phyloP scores from a whole-genome alignment of 1,140 invertebrate genomes.

The Zaprionus tsacasi region DNA sequence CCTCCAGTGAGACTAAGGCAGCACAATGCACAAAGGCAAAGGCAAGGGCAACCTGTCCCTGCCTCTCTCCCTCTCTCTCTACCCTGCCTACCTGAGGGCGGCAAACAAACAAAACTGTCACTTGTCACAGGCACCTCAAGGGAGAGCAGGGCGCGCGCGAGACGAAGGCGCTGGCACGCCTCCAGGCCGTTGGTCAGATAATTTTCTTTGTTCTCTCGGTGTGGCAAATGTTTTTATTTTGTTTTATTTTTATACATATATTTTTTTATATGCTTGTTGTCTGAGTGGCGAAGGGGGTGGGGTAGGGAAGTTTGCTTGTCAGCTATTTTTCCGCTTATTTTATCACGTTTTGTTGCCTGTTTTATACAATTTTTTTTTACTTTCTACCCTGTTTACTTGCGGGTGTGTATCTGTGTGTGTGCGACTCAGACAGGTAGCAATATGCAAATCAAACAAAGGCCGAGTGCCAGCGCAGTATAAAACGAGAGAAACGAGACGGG shows the following conservation, averaged over 20 bases:
- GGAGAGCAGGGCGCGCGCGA: not conserved
- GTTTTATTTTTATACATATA: conserved; percentile 20
- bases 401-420: conserved; percentile 37
- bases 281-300: not conserved
- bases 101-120: conserved; percentile 73
- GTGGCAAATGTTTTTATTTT: conserved; percentile 67
- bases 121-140: conserved; percentile 59
- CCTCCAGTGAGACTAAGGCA: conserved; percentile 10
- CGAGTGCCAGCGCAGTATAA: conserved; percentile 19
- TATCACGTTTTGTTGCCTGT: conserved; percentile 63
- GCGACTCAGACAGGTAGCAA: conserved; percentile 70
- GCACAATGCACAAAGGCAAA: not conserved
- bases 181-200: conserved; percentile 69
- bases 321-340: conserved; percentile 73
- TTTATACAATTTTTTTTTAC: conserved; percentile 31
- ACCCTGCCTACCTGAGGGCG: conserved; percentile 15
- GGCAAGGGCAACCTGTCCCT: not conserved
- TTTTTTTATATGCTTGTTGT: conserved; percentile 9
- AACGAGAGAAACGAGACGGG: conserved; percentile 26
- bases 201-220: conserved; percentile 70
- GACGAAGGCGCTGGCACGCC: conserved; percentile 15
- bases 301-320: conserved; percentile 36
- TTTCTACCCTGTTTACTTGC: conserved; percentile 49
- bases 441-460: conserved; percentile 77
- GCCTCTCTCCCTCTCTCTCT: not conserved